phyloP scores from a whole-genome alignment of 2,113 vertebrate species.

The Xenopus borealis region DNA sequence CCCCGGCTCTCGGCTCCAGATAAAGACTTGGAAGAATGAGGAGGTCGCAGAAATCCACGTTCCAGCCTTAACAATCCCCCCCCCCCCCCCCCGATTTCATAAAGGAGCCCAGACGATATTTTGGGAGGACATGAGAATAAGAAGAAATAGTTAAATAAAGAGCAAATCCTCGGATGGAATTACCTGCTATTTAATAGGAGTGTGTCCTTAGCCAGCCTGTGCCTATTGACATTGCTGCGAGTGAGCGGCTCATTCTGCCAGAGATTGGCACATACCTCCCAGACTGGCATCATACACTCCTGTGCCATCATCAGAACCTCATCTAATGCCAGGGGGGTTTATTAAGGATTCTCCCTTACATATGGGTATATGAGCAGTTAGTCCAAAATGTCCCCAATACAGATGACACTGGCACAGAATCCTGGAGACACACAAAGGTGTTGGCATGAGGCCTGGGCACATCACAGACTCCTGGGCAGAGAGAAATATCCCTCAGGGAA shows the following conservation, averaged over 20 bases:
- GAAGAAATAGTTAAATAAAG: too few relatives aligned
- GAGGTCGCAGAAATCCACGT: too few relatives aligned
- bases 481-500: conserved; percentile 45
- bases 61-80: too few relatives aligned
- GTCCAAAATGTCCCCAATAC: conserved; percentile 39
- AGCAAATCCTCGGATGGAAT: not conserved
- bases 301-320: conserved; percentile 30
- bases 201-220: conserved; percentile 35
- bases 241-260: conserved; percentile 39
- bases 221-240: conserved; percentile 43
- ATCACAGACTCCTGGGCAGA: conserved; percentile 7
- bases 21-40: too few relatives aligned
- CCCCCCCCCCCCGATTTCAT: too few relatives aligned
- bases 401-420: conserved; percentile 46
- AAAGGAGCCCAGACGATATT: too few relatives aligned
- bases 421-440: conserved; percentile 25
- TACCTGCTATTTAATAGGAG: conserved; percentile 8
- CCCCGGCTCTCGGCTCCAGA: too few relatives aligned
- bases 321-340: conserved; percentile 30
- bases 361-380: conserved; percentile 39
- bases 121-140: too few relatives aligned
- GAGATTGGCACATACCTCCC: conserved; percentile 36
- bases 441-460: conserved; percentile 24
- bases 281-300: conserved; percentile 43
- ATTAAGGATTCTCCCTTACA: conserved; percentile 38